Percentiles rank a stretch among this genome's conserved stretches.
Conservation (phyloP, 2,113 vertebrate genomes). For the Nicator chloris region DNA sequence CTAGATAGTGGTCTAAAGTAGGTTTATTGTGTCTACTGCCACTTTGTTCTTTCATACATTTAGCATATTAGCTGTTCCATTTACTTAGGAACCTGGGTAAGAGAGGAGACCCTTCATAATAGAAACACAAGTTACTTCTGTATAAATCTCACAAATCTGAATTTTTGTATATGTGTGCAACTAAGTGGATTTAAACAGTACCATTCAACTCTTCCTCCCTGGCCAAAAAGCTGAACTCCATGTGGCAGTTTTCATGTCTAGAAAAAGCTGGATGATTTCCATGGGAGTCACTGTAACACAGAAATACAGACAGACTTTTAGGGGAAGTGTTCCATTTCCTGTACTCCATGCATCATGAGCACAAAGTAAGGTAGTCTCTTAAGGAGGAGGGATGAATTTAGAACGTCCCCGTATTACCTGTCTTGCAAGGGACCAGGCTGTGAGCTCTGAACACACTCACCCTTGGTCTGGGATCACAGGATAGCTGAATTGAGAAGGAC, state of each 20-base stretch:
- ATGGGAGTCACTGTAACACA: background rate
- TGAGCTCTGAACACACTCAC: background rate
- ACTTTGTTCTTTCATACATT: background rate
- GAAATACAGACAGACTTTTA: background rate
- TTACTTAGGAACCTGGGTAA: background rate
- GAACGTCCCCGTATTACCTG: background rate
- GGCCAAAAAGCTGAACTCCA: background rate
- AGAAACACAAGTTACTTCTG: background rate
- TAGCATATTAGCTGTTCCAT: background rate
- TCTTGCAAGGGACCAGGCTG: too few relatives aligned
- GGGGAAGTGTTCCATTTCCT: background rate
- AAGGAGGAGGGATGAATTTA: background rate
- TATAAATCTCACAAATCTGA: background rate
- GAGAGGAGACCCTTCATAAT: background rate
- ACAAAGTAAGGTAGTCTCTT: background rate
- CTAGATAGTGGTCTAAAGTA: background rate
- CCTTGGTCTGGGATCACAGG: background rate
- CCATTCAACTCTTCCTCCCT: background rate
- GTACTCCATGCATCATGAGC: accelerated
- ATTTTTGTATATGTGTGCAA: background rate
- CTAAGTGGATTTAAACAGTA: background rate
- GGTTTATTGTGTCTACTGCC: background rate
- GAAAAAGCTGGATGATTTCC: background rate
- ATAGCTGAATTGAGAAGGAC: background rate
- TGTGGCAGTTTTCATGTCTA: background rate